These are phyloP conservation scores for Rhizomys pruinosus DNA, from an alignment of 2,113 vertebrate species.

Conservation along the genomic window DNA sequence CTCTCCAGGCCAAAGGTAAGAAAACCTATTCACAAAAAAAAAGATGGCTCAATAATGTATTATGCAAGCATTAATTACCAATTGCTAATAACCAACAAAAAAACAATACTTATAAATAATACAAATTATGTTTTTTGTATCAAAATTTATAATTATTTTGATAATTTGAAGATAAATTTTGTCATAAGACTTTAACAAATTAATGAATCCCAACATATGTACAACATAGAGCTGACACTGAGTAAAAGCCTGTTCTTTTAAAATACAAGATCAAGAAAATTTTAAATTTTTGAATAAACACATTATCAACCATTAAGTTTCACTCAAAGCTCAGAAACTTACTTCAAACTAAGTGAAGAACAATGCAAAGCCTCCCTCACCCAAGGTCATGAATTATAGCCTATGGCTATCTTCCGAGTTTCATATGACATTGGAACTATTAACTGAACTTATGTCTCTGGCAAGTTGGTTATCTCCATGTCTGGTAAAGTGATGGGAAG, in stretches of 20 bases:
- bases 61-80: constrained; percentile 5
- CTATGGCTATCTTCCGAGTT: not conserved
- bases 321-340: not conserved
- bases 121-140: not conserved
- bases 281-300: constrained; percentile 26
- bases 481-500: not conserved
- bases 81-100: too few relatives aligned
- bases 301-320: not conserved
- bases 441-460: not conserved
- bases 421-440: not conserved
- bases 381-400: constrained; percentile 9
- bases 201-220: not conserved
- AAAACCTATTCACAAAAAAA: constrained; percentile 42
- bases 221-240: not conserved
- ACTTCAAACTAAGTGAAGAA: constrained; percentile 38
- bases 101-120: too few relatives aligned
- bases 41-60: not conserved
- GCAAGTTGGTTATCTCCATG: not conserved
- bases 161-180: constrained; percentile 31
- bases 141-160: constrained; percentile 28
- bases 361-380: constrained; percentile 13
- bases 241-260: constrained; percentile 14
- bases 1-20: not conserved
- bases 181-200: constrained; percentile 42
- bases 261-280: constrained; percentile 23